Evolutionary conservation across 2,888 invertebrate genomes (phyloP).

Genomic region (Hermaeophaga mercurialis): DNA sequence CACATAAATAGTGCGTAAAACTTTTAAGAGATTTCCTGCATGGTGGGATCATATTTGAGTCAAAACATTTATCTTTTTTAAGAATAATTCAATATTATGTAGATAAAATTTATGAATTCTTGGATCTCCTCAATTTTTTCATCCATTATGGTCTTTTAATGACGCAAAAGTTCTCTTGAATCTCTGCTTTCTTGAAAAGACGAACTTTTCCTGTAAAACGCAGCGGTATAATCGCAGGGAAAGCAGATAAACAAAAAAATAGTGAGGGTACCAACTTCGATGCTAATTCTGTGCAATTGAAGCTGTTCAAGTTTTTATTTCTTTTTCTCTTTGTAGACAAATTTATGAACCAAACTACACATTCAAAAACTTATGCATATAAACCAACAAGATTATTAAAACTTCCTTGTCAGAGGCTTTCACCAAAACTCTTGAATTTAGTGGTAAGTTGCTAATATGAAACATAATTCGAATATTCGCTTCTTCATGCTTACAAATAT

Average conservation of each 20-base stretch:
- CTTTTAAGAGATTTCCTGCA: too few relatives aligned
- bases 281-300: conserved; percentile 39
- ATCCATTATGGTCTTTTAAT: too few relatives aligned
- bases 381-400: conserved; percentile 41
- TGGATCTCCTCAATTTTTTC: too few relatives aligned
- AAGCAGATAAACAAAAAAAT: conserved; percentile 39
- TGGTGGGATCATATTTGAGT: too few relatives aligned
- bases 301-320: conserved; percentile 34
- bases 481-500: conserved; percentile 41
- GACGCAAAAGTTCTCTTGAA: too few relatives aligned
- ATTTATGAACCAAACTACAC: conserved; percentile 38
- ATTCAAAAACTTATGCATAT: conserved; percentile 39
- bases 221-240: conserved; percentile 45
- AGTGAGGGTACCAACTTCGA: conserved; percentile 35
- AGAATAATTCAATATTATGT: too few relatives aligned
- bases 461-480: conserved; percentile 40
- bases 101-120: too few relatives aligned
- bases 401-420: conserved; percentile 36
- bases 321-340: conserved; percentile 12
- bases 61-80: too few relatives aligned
- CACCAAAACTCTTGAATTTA: conserved; percentile 39
- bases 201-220: too few relatives aligned
- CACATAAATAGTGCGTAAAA: too few relatives aligned
- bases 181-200: too few relatives aligned
- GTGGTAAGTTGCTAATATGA: conserved; percentile 34